Evolutionary conservation across 2,113 vertebrate species (phyloP), one percentile per base, ranked within the genome.

Genomic region (Bubo scandiacus): DNA sequence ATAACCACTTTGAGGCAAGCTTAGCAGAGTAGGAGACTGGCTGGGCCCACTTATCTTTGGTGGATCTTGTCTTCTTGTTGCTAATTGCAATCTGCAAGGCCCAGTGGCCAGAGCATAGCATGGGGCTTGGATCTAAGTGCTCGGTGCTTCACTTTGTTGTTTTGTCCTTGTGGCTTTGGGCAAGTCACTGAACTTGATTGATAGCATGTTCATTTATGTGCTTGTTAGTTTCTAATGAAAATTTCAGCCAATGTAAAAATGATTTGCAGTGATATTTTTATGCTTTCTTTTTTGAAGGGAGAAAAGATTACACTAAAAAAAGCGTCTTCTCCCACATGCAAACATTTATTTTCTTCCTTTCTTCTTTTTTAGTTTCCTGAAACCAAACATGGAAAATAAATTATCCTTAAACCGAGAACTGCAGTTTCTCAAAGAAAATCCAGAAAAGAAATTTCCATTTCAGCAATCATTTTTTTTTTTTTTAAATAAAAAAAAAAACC

Each of bases 1-100:
- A 85, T 79, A 95, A 95, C 92, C 88, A 95, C 94, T 95, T 85
- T 95, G 84, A 92, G 93, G 84, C 89, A 94, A 93, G 77, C 66
- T 81, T 32, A 84, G 55, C 72, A 92, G 94, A 91, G 86, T 27
- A 67, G 86, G 74, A 65, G 59, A 25, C 55, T 68, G 65, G 67
- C 85, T 45, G 61, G 85, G 62, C 61, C 29, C 52, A 34, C 79
- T 95, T 92, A 80, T 95, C 86, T 95, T 19, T 42, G n/a, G 40
- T 90, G 47, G 78, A 78, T 97, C 89, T 93, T 3, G 0, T 88
- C 62, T 72, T 54, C 38, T 73, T 32, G 58, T 6, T 75, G 73
- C 20, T 94, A 71, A 82, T 54, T 83, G 86, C 62, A 81, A 71
- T n/a, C 54, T 95, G 61, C 71, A 77, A 91, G 70, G 55, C 38